These are phyloP conservation scores for Aptenodytes forsteri DNA, from an alignment of 2,113 vertebrate species.

Conservation along the genomic window DNA sequence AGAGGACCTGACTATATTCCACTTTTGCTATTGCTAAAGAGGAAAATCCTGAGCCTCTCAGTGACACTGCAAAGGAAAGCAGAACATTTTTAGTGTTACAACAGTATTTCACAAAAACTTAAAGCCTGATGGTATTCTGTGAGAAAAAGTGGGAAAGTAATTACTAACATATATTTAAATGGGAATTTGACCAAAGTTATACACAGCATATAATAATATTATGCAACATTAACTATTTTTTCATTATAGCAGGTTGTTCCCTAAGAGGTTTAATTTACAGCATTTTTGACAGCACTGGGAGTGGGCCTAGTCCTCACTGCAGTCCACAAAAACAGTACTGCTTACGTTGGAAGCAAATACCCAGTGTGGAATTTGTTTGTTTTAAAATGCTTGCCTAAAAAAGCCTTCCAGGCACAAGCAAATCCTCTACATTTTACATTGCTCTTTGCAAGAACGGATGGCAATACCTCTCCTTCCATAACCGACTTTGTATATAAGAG, in stretches of 20 bases:
- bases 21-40: neutral
- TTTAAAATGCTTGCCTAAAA: neutral
- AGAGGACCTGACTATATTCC: neutral
- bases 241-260: neutral
- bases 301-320: neutral
- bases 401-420: neutral
- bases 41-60: neutral
- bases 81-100: neutral
- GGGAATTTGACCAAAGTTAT: neutral
- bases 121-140: neutral
- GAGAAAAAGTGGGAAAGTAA: neutral
- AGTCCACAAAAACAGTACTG: neutral
- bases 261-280: neutral
- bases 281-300: neutral
- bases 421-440: neutral
- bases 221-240: neutral
- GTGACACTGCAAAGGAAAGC: neutral
- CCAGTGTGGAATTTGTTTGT: neutral
- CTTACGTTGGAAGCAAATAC: neutral
- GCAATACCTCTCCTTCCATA: neutral
- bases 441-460: neutral
- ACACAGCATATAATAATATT: neutral
- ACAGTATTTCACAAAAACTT: neutral
- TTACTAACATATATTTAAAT: neutral
- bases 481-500: neutral